phyloP scores from a whole-genome alignment of 2,113 vertebrate species.

The Paratilapia polleni region DNA sequence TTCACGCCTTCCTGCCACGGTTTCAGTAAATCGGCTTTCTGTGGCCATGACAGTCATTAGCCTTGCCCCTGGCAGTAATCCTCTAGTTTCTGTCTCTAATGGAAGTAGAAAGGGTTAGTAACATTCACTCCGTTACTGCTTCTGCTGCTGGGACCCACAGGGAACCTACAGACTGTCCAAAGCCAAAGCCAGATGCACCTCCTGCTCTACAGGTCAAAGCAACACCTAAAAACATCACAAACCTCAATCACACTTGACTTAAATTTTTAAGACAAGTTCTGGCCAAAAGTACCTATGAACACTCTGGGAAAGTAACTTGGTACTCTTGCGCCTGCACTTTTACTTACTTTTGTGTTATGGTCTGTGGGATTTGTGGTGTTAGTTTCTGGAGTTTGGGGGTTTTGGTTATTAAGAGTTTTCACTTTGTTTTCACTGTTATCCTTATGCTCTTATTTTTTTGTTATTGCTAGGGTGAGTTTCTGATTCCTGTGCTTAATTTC shows the following conservation, averaged over 20 bases:
- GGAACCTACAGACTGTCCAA: conserved; percentile 28
- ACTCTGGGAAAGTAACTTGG: background rate
- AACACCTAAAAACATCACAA: conserved; percentile 1
- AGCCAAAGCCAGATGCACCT: conserved; percentile 33
- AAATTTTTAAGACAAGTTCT: conserved; percentile 23
- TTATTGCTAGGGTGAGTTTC: background rate
- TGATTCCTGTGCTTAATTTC: background rate
- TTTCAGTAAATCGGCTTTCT: conserved; percentile 80
- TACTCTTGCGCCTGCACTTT: background rate
- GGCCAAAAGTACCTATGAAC: background rate
- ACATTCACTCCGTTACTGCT: conserved; percentile 48
- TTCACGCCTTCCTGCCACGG: conserved; percentile 74
- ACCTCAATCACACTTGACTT: background rate
- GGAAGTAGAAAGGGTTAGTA: conserved; percentile 64
- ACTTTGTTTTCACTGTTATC: background rate
- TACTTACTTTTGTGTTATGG: background rate
- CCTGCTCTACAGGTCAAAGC: conserved; percentile 19
- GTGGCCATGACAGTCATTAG: conserved; percentile 80
- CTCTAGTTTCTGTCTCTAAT: conserved; percentile 76
- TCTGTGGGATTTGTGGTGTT: background rate
- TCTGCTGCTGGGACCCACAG: conserved; percentile 49
- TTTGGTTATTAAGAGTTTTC: background rate
- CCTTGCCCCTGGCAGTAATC: conserved; percentile 77
- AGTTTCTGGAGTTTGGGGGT: background rate
- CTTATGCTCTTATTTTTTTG: background rate